Evolutionary conservation across 2,797 vertebrate species (phyloP).

Genomic region (Sebastes diaconus): DNA sequence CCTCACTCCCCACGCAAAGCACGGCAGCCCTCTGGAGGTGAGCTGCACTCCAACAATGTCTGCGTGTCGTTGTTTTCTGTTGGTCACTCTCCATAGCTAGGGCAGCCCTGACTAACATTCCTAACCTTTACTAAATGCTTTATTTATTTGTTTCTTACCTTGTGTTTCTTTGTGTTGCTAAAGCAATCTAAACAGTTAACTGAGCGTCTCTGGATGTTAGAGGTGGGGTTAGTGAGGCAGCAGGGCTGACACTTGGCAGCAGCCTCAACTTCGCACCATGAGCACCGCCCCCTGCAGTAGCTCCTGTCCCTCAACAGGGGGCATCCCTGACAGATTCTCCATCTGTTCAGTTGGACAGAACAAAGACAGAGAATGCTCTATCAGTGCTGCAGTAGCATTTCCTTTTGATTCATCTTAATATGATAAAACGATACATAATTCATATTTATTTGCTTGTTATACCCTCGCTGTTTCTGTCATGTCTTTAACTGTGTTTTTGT

Average conservation of each 20-base stretch:
- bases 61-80: neutral
- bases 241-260: slow-evolving; percentile 60
- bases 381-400: neutral
- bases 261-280: slow-evolving; percentile 28
- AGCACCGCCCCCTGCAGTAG: slow-evolving; percentile 63
- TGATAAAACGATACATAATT: neutral
- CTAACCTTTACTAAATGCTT: neutral
- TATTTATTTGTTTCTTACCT: neutral
- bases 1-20: slow-evolving; percentile 93
- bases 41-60: slow-evolving; percentile 34
- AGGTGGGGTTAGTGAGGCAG: slow-evolving; percentile 23
- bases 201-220: neutral
- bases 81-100: neutral
- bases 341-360: slow-evolving; percentile 72
- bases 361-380: slow-evolving; percentile 32
- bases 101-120: neutral
- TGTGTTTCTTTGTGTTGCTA: neutral
- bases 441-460: neutral
- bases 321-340: slow-evolving; percentile 64
- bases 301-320: slow-evolving; percentile 69
- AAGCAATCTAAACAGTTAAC: neutral
- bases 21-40: slow-evolving; percentile 94
- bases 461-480: slow-evolving; percentile 19
- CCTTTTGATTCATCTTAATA: slow-evolving; percentile 7
- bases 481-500: slow-evolving; percentile 29